These are phyloP conservation scores for Sitophilus oryzae DNA, from an alignment of 1,140 invertebrate species.

Conservation along the genomic window DNA sequence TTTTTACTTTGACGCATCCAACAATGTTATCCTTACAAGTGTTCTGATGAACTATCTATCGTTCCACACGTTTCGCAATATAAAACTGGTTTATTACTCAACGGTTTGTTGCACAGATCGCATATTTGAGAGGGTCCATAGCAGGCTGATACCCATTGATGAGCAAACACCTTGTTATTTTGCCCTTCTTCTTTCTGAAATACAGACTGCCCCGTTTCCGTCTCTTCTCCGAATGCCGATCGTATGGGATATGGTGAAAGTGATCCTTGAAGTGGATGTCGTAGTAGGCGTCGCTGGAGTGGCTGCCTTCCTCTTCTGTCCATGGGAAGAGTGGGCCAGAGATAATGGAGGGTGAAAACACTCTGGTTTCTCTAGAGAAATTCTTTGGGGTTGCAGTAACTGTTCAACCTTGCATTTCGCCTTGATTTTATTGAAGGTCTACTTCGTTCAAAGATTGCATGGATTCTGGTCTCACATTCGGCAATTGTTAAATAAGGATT, in stretches of 20 bases:
- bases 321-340: constrained; percentile 51
- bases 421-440: constrained; percentile 56
- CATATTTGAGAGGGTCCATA: constrained; percentile 65
- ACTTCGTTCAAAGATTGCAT: constrained; percentile 82
- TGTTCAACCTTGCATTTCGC: constrained; percentile 55
- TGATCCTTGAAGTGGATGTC: constrained; percentile 39
- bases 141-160: constrained; percentile 73
- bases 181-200: constrained; percentile 81
- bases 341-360: constrained; percentile 83
- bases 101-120: constrained; percentile 74
- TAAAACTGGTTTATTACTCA: constrained; percentile 69
- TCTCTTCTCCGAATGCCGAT: constrained; percentile 74
- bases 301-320: constrained; percentile 49
- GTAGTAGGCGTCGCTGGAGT: constrained; percentile 35
- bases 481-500: constrained; percentile 75
- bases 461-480: constrained; percentile 61
- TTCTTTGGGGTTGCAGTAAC: constrained; percentile 59
- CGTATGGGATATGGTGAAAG: constrained; percentile 57
- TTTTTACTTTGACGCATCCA: constrained; percentile 70
- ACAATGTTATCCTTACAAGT: constrained; percentile 79
- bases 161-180: constrained; percentile 53
- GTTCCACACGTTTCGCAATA: constrained; percentile 66
- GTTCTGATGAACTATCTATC: constrained; percentile 78
- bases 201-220: constrained; percentile 82
- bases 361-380: constrained; percentile 83